Base-by-base conservation (phyloP, 2,113 vertebrate genomes). In the Meriones unguiculatus region DNA sequence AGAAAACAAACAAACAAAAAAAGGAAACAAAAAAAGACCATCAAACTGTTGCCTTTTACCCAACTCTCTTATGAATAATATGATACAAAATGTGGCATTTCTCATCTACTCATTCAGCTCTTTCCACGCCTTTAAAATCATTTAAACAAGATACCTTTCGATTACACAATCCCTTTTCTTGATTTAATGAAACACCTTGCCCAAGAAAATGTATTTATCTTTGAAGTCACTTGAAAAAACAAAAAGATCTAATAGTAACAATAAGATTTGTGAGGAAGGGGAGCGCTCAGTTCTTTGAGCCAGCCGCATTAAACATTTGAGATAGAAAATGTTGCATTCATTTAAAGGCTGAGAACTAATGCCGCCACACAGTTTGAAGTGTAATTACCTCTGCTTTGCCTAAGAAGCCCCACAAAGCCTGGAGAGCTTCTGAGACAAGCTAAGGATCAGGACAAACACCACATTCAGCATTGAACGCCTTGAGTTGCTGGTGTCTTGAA, bases 221-320 rank as follows among this genome's bases (percentile, higher is more conserved):
- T 98, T 98, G 98, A 98, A 97, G 96, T 98, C 97, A 97, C 96
- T 96, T 94, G 97, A 95, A 97, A 98, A n/a, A 67, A n/a, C 81
- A 67, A 98, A 98, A 98, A 98, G 98, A 98, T 95, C 95, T 97
- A 98, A 97, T 96, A 97, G 97, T 46, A 98, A 98, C 97, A 98
- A 98, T 96, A 97, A 96, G 95, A 97, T 95, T 98, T 98, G 94
- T 52, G 17, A 32, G 78, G 20, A 6, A 3, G 2, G 0, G 1
- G 0, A 5, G 35, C 2, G 28, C 24, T 15, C 67, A 92, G 92
- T 97, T 97, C 98, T 97, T 91, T 96, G 97, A 98, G 97, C 98
- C 98, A 98, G 97, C 98, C 98, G 98, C 98, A 98, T 97, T 96
- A 97, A 98, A 96, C 96, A 96, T 95, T 95, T 82, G 97, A 98